These are phyloP conservation scores for Bicyclus anynana DNA, from an alignment of 1,140 invertebrate species.

Conservation along the genomic window DNA sequence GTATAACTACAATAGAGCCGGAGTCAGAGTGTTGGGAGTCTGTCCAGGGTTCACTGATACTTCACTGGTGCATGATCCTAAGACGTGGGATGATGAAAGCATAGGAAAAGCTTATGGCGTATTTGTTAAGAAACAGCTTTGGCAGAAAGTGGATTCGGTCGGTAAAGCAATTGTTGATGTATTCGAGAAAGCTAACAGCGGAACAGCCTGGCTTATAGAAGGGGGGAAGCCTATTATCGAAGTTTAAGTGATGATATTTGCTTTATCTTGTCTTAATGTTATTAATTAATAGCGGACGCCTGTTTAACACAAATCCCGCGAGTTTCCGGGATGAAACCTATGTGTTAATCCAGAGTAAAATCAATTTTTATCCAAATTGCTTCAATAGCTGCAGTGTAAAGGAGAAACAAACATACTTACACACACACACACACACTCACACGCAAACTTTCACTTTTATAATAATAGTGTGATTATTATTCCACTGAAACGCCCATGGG, in stretches of 20 bases:
- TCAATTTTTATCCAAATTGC: no score
- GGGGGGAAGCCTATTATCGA: constrained; percentile 37
- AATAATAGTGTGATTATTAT: no score
- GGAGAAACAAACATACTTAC: no score
- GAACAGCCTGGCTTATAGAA: constrained; percentile 54
- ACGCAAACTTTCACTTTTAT: no score
- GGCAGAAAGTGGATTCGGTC: constrained; percentile 43
- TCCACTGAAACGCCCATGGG: no score
- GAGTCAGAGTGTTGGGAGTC: constrained; percentile 74
- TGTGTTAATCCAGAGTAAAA: no score
- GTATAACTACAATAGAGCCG: constrained; percentile 76
- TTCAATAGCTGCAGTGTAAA: no score
- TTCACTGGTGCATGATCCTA: constrained; percentile 50
- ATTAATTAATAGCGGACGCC: neutral
- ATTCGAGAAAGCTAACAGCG: constrained; percentile 46
- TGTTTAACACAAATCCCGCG: neutral
- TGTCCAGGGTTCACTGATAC: constrained; percentile 77
- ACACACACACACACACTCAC: no score
- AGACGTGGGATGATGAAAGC: constrained; percentile 26
- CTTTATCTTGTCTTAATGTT: neutral
- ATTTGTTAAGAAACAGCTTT: constrained; percentile 25
- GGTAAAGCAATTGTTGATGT: constrained; percentile 45
- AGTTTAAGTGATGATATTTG: constrained; percentile 18
- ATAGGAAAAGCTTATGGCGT: constrained; percentile 21
- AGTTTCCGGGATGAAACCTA: no score